Base-by-base conservation (phyloP, 2,113 vertebrate genomes). In the Corydoras maculifer region DNA sequence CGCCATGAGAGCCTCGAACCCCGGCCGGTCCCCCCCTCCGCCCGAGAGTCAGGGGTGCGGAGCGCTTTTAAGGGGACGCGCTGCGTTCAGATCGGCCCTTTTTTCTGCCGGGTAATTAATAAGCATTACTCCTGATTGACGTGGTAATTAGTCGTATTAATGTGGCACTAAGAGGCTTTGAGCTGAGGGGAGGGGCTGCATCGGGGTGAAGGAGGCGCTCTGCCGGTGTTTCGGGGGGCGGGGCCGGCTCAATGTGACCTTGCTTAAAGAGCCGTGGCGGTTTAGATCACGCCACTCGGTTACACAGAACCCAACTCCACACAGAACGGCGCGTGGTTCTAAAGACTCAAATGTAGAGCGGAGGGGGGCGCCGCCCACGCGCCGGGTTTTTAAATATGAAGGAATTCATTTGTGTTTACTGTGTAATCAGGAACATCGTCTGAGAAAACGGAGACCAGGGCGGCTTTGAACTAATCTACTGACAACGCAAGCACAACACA, bases 121-220 rank as follows among this genome's bases (percentile, higher is more conserved):
- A 88, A 89, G 85, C 86, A 89, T 90, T 88, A 88, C 85, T 84
- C 78, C 81, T 88, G 89, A 90, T 88, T 89, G 87, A 87, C 85
- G 85, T 88, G 86, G 86, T 89, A 90, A 89, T 89, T 89, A 89
- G 84, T 78, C 83, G 87, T 87, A 86, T 90, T 88, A 88, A 89
- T 88, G 84, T 85, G 85, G 81, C 79, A 83, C 83, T 86, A 87
- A 87, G 86, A 89, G 85, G 85, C 84, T 90, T 88, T 87, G 79
- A 86, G 81, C 81, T 76, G 69, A 72, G 68, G 72, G 68, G 73
- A 68, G 74, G 82, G 62, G 77, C 69, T 55, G 71, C 77, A 79
- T 77, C 78, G 69, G 77, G 80, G 82, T 75, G 78, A 75, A 58
- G 49, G 64, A 68, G 76, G 65, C 68, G 70, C 74, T 74, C 65